Evolutionary conservation across 2,888 invertebrate species (phyloP), one percentile per base, ranked within the genome.

Genomic region (Drosophila nr. medialis): DNA sequence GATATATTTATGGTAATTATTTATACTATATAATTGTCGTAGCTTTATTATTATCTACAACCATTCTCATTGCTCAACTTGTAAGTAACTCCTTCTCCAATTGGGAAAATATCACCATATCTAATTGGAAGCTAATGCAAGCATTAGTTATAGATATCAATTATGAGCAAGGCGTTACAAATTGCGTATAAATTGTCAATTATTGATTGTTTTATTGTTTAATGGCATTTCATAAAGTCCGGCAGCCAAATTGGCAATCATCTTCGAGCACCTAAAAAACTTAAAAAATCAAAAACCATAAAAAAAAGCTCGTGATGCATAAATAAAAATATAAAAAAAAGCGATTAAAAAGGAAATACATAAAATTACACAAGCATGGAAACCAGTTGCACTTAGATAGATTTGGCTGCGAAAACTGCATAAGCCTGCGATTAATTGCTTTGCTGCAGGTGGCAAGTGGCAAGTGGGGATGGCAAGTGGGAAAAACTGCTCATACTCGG

Each of bases 401-500:
- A 58, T 55, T 59, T 21, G 67, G 51, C 55, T 64, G 60, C 68
- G 64, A 77, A 71, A 78, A 63, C 54, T 64, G 79, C 60, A 74
- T 64, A 77, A 77, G 75, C 72, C 38, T 4, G 48, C 78, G 72
- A 87, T 82, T 85, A 82, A 84, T 87, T 75, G 87, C 78, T 71
- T 60, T 64, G 61, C 61, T 53, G 53, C 21, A 27, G 27, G 29
- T 18, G n/a, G 49, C 6, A 6, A 5, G 30, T 30, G 30, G 30
- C 30, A 30, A 36, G 21, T 7, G 13, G 32, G 27, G 56, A 6
- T 13, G 34, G 15, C 11, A 15, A 15, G 66, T 13, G 27, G 32
- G 42, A 24, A 18, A 38, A 30, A 10, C 10, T 30, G 0, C 32
- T 10, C 10, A 32, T 5, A 42, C 18, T 75, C 32, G 55, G 70